Evolutionary conservation across 2,797 vertebrate species (phyloP).

Genomic region (Austrolebias charrua): DNA sequence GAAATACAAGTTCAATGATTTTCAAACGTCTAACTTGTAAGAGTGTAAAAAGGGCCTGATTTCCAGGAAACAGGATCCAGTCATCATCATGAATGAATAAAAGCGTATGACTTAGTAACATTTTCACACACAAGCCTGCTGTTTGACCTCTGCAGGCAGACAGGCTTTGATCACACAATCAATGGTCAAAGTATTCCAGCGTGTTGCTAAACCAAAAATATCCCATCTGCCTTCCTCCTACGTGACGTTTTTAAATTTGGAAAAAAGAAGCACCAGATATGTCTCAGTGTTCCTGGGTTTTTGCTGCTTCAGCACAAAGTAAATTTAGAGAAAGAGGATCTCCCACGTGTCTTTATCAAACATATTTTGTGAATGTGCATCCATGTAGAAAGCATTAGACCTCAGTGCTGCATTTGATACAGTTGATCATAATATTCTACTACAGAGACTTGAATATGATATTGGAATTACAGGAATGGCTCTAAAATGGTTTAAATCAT

Average conservation of each 20-base stretch:
- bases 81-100: neutral
- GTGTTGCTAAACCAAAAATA: conserved; percentile 4
- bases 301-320: neutral
- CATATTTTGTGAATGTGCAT: neutral
- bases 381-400: neutral
- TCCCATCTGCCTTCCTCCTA: neutral
- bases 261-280: neutral
- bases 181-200: conserved; percentile 3
- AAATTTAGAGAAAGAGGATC: conserved; percentile 1
- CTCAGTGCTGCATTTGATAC: too few species aligned
- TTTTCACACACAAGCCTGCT: neutral
- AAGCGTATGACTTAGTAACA: neutral
- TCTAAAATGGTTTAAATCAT: too few species aligned
- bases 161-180: conserved; percentile 10
- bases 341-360: neutral
- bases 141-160: conserved; percentile 15
- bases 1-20: neutral
- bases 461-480: too few species aligned
- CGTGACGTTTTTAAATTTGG: conserved; percentile 1
- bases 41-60: neutral
- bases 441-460: too few species aligned
- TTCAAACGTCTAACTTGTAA: conserved; percentile 3
- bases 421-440: too few species aligned
- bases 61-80: neutral
- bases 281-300: neutral